Conservation (phyloP, 1,140 invertebrate species). For the Diabrotica virgifera region DNA sequence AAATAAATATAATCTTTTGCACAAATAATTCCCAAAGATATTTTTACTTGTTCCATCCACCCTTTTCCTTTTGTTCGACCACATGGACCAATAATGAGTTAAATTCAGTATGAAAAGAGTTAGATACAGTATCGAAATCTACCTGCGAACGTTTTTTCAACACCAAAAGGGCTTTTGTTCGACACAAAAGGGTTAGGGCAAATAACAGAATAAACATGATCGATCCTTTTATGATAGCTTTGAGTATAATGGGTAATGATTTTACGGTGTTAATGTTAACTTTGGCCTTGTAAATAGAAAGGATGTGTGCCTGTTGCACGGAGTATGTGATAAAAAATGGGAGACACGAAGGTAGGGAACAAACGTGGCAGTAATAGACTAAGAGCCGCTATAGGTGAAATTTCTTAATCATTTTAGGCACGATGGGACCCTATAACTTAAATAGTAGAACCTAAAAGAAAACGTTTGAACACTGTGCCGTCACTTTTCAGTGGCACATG, state of each 20-base stretch:
- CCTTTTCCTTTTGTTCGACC: background rate
- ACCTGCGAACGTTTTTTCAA: constrained; percentile 16
- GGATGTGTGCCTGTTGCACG: constrained; percentile 3
- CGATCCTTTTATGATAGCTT: constrained; percentile 17
- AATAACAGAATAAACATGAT: constrained; percentile 22
- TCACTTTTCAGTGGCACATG: too few relatives aligned
- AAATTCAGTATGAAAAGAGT: constrained; percentile 20
- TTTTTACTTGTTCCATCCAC: constrained; percentile 5
- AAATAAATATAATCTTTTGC: background rate
- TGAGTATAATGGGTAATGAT: constrained; percentile 18
- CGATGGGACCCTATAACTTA: too few relatives aligned
- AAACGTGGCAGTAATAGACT: too few relatives aligned
- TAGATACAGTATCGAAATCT: constrained; percentile 6
- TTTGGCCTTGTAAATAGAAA: constrained; percentile 15
- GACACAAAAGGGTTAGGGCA: constrained; percentile 18
- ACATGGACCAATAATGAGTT: constrained; percentile 15
- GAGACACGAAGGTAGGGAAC: too few relatives aligned
- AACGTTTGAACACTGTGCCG: too few relatives aligned
- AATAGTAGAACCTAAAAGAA: too few relatives aligned
- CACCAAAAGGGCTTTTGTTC: constrained; percentile 7
- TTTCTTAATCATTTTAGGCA: too few relatives aligned
- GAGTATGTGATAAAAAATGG: too few relatives aligned
- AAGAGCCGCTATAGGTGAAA: too few relatives aligned
- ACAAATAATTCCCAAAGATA: background rate
- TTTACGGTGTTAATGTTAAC: constrained; percentile 19